Percentiles rank a stretch among this genome's conserved stretches.
These are phyloP conservation scores for Dicycla oo DNA, from an alignment of 2,888 invertebrate genomes.

Conservation along the genomic window DNA sequence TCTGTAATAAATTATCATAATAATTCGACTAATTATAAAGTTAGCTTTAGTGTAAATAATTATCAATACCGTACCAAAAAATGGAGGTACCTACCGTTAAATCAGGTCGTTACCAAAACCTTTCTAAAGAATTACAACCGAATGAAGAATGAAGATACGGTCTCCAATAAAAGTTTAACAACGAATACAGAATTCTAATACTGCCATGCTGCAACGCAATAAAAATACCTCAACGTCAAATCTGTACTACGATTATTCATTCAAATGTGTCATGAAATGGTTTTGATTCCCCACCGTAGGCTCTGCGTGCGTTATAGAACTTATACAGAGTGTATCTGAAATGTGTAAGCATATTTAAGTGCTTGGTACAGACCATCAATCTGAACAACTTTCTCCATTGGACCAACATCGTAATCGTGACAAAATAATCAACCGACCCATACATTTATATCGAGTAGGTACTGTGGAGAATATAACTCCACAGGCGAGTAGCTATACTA, in stretches of 20 bases:
- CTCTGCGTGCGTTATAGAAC: not conserved
- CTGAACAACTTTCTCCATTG: not conserved
- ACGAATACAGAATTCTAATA: slow-evolving; percentile 78
- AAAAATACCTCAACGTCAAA: slow-evolving; percentile 88
- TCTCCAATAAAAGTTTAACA: slow-evolving; percentile 67
- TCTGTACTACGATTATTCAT: slow-evolving; percentile 86
- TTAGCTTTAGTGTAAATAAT: not conserved
- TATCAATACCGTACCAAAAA: not conserved
- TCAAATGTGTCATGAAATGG: slow-evolving; percentile 82
- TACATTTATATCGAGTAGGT: not conserved
- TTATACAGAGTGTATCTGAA: not conserved
- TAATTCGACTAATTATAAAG: not conserved
- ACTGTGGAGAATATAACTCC: too few relatives aligned
- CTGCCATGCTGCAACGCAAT: slow-evolving; percentile 80
- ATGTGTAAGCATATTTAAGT: not conserved
- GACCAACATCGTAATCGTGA: not conserved
- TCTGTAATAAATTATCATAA: not conserved
- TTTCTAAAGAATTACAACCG: not conserved
- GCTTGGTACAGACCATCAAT: not conserved
- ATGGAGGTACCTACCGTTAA: not conserved
- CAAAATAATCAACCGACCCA: not conserved
- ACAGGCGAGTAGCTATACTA: too few relatives aligned
- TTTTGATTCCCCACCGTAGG: slow-evolving; percentile 31
- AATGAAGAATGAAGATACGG: slow-evolving; percentile 26
- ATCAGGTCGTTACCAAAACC: not conserved